Percentiles rank a stretch among this genome's conserved stretches.
These are phyloP conservation scores for Rhaphigaster nebulosa DNA, from an alignment of 2,888 invertebrate genomes.

Conservation along the genomic window DNA sequence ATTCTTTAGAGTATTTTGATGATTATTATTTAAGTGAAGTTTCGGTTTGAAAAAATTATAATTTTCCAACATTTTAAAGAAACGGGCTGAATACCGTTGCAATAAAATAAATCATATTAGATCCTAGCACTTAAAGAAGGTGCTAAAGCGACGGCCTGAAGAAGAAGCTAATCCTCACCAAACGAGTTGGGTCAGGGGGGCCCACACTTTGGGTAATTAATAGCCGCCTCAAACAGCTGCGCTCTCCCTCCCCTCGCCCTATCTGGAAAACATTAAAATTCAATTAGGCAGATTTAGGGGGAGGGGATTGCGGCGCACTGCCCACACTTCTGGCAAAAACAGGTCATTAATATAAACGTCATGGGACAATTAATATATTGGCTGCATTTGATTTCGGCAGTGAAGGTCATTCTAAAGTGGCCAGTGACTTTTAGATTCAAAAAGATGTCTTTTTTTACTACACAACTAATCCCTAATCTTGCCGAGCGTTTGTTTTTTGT, in stretches of 20 bases:
- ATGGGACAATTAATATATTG: conserved; percentile 32
- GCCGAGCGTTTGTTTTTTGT: too few species aligned
- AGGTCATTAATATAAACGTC: conserved; percentile 52
- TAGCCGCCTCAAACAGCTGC: conserved; percentile 55
- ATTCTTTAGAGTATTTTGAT: too few species aligned
- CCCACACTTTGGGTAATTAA: conserved; percentile 56
- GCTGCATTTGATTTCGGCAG: conserved; percentile 18
- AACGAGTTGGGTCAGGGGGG: conserved; percentile 44
- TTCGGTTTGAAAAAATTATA: too few species aligned
- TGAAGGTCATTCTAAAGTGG: neutral
- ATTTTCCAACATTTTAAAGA: neutral
- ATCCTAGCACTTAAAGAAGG: neutral
- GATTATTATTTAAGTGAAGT: too few species aligned
- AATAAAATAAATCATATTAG: neutral
- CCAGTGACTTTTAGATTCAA: neutral
- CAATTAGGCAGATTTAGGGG: conserved; percentile 65
- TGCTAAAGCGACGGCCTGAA: neutral
- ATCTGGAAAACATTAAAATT: conserved; percentile 66
- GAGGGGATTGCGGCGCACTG: neutral
- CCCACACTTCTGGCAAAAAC: conserved; percentile 32
- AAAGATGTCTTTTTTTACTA: neutral
- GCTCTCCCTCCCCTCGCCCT: neutral
- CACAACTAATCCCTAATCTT: neutral
- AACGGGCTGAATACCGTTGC: neutral
- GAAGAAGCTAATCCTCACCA: neutral